Evolutionary conservation across 2,113 vertebrate genomes (phyloP), one percentile per base, ranked within the genome.

Genomic region (Tyrannus savana): DNA sequence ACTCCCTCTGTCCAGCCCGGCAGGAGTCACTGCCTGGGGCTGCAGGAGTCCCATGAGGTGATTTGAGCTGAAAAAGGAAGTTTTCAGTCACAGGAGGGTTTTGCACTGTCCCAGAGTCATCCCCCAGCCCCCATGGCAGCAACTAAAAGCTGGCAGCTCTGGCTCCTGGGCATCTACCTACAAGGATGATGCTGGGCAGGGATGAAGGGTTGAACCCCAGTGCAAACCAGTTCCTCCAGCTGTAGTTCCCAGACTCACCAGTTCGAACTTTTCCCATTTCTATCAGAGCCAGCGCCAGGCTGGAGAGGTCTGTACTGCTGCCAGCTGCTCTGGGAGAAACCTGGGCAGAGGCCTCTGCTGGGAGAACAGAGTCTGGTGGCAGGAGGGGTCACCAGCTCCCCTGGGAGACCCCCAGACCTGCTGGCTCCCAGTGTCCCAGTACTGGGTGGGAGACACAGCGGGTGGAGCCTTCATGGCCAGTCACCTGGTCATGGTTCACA

Each of bases 101-200:
- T 52, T 16, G 2, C 6, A 5, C 87, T 9, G 16, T 19, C n/a
- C 46, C 46, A 9, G 67, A 68, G 47, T 31, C 12, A 10, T 12
- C 7, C n/a, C 12, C 23, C 1, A 33, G 21, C 9, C 67, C 21
- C 18, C 7, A 0, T 0, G 2, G 31, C 22, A 16, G 42, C 22
- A 30, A 6, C 11, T 14, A 21, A 6, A 6, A 10, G 2, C 30
- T 47, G 42, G 25, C 59, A 31, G 67, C 50, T 64, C 60, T 46
- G 15, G 22, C 8, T 27, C 7, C 33, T 6, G 8, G 37, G 7
- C 30, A 35, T 10, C 35, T 1, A 2, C 31, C 49, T 2, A 7
- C 3, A 16, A 23, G 14, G 35, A 13, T 23, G 42, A 11, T 1
- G 9, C 37, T 10, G 9, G 69, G 28, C 58, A 39, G 58, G 50